A percentile compares a stretch with the other conserved stretches of the same genome.
These are phyloP conservation scores for Tympanuchus pallidicinctus DNA, from an alignment of 2,113 vertebrate genomes.

Conservation along the genomic window DNA sequence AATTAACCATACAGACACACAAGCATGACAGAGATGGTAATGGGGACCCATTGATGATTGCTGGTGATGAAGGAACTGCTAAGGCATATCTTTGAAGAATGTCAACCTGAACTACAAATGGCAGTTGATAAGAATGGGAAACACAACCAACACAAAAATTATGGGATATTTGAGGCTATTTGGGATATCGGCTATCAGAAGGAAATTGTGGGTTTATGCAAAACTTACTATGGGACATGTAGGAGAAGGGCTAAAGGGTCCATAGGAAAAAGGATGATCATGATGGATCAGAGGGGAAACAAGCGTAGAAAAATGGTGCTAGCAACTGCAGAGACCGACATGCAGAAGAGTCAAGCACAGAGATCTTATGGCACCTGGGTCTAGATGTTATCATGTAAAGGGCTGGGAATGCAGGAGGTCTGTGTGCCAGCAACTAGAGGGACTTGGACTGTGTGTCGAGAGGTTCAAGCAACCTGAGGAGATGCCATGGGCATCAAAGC, in stretches of 20 bases:
- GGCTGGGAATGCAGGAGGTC: neutral
- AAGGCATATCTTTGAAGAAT: slow-evolving; percentile 4
- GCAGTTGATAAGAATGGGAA: neutral
- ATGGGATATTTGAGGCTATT: neutral
- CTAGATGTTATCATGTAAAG: neutral
- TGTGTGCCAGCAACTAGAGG: neutral
- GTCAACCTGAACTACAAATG: neutral
- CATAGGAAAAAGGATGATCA: neutral
- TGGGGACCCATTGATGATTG: neutral
- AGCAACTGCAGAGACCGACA: neutral
- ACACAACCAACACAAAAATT: neutral
- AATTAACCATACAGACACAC: neutral
- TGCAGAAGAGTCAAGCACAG: neutral
- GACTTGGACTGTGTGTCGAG: neutral
- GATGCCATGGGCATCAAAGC: neutral
- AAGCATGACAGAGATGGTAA: neutral
- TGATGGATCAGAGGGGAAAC: neutral
- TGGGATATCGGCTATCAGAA: neutral
- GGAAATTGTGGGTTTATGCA: neutral
- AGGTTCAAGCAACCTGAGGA: neutral
- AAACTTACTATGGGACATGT: neutral
- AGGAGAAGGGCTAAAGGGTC: neutral
- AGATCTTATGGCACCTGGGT: neutral
- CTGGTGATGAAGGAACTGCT: slow-evolving; percentile 7
- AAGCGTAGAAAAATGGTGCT: neutral